Base-by-base conservation (phyloP, 2,888 invertebrate species). In the Pardosa pseudoannulata region DNA sequence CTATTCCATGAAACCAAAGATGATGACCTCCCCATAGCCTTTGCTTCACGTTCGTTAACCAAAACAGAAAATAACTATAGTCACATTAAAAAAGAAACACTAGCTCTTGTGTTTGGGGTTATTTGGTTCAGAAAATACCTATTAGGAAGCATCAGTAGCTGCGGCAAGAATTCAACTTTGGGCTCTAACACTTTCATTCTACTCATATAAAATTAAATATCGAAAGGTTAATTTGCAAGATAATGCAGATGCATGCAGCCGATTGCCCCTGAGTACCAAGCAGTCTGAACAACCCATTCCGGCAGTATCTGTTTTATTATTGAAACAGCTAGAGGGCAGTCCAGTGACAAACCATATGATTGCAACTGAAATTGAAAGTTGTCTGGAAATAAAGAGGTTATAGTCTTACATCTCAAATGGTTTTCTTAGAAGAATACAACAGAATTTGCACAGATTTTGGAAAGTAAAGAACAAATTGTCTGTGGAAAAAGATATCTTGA, bases 71-170 rank as follows among this genome's bases (percentile, higher is more conserved):
- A n/a, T 75, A 85, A 79, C 23, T 89, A 90, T 72, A 71, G 85
- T 11, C 89, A 89, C 32, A 87, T 89, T 1, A 23, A 56, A 89
- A 90, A 89, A 79, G 90, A 91, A 89, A 91, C 91, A 31, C 89
- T 91, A 29, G 88, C 90, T 9, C 88, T 92, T 3, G 90, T 92
- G 13, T 92, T 90, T 83, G 91, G 91, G 0, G 90, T 92, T 1
- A 89, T 32, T 91, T 2, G 91, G 89, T 92, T 92, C 89, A 90
- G 91, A 75, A 89, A 91, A 29, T 92, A 91, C 88, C 64, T 92
- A 0, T 91, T 89, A 86, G 92, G 56, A 2, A 88, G 90, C 13
- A 88, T 74, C 89, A 9, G 81, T 90, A 74, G 89, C 90, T 5
- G 90, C 90, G 3, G 7, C 56, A 11, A 80, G 90, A 28, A 88